These are phyloP conservation scores for Brachyhypopomus occidentalis DNA, from an alignment of 2,113 vertebrate genomes.

Conservation along the genomic window DNA sequence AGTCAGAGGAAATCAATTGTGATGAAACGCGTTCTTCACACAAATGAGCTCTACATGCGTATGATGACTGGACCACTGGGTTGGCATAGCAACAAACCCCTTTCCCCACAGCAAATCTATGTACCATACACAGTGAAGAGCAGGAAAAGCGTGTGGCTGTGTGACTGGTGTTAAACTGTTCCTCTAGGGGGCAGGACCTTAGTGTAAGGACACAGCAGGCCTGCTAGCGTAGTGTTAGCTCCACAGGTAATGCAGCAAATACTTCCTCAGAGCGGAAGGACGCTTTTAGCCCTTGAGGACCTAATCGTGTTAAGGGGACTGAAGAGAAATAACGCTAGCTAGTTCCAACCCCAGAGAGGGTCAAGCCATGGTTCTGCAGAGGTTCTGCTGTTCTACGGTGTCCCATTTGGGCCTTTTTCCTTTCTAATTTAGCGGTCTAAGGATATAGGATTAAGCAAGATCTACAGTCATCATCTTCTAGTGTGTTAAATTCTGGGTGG, in stretches of 20 bases:
- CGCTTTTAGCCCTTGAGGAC: no score
- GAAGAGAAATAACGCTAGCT: not conserved
- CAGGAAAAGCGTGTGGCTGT: not conserved
- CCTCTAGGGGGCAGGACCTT: not conserved
- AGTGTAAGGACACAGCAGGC: not conserved
- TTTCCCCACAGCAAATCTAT: slow-evolving; percentile 13
- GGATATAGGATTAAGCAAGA: no score
- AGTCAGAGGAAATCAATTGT: slow-evolving; percentile 7
- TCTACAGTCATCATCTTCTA: no score
- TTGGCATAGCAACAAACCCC: slow-evolving; percentile 54
- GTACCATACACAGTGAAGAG: not conserved
- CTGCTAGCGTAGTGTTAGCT: not conserved
- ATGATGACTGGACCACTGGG: slow-evolving; percentile 32
- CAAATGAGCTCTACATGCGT: slow-evolving; percentile 30
- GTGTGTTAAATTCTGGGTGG: no score
- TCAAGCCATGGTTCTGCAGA: slow-evolving; percentile 18
- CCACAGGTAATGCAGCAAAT: not conserved
- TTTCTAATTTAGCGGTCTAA: no score
- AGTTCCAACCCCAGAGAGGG: slow-evolving; percentile 27
- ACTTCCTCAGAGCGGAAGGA: not conserved
- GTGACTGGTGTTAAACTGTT: not conserved
- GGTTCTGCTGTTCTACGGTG: not conserved
- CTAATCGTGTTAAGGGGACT: not conserved
- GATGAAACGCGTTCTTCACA: slow-evolving; percentile 21
- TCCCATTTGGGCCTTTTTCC: no score